These are phyloP conservation scores for Ellobius talpinus DNA, from an alignment of 2,113 vertebrate species.

Conservation along the genomic window DNA sequence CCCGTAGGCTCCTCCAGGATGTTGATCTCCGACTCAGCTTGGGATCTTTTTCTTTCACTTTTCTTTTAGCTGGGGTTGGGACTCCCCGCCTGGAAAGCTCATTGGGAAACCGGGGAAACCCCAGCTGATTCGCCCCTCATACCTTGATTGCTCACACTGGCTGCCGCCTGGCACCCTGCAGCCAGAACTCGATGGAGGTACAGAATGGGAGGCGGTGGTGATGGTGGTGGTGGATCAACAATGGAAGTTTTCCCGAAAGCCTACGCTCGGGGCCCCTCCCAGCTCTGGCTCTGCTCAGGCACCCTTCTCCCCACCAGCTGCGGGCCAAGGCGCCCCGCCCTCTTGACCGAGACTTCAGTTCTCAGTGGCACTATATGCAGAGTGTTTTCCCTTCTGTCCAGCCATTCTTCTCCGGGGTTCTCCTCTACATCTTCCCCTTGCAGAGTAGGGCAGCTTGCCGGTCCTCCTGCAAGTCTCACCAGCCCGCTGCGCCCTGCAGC, in stretches of 20 bases:
- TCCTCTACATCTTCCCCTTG: neutral
- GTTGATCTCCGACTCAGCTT: slow-evolving; percentile 28
- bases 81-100: neutral
- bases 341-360: neutral
- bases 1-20: neutral
- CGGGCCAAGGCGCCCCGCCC: slow-evolving; percentile 39
- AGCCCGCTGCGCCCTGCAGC: neutral
- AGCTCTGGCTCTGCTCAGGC: neutral
- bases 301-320: neutral
- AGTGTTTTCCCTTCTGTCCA: neutral
- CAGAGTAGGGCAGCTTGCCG: neutral
- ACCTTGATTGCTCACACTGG: neutral
- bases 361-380: neutral
- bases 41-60: slow-evolving; percentile 75
- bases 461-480: neutral
- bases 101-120: neutral
- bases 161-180: neutral
- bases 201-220: neutral
- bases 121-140: neutral
- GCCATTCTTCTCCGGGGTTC: neutral
- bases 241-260: slow-evolving; percentile 2
- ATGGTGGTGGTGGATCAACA: neutral
- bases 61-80: slow-evolving; percentile 58
- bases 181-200: slow-evolving; percentile 60
- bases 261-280: slow-evolving; percentile 56